Evolutionary conservation across 2,888 invertebrate species (phyloP).

Genomic region (Monoplex corrugatus): DNA sequence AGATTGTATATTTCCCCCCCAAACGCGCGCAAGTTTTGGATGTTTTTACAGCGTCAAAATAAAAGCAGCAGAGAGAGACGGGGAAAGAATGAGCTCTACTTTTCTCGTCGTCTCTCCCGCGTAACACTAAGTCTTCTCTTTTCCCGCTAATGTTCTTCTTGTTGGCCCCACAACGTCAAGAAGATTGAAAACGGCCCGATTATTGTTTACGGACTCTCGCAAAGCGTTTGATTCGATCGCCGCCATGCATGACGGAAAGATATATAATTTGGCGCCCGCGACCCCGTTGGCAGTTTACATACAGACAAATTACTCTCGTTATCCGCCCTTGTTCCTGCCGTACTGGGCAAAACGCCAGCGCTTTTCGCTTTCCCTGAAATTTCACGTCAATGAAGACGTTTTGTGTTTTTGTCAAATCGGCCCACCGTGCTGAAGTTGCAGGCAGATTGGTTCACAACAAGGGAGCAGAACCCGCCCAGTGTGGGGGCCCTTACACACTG

Average conservation of each 20-base stretch:
- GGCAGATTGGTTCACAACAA: too few relatives aligned
- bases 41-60: too few relatives aligned
- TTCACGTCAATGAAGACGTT: background rate
- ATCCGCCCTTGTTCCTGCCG: conserved; percentile 41
- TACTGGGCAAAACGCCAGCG: background rate
- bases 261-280: conserved; percentile 30
- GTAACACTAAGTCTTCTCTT: too few relatives aligned
- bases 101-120: too few relatives aligned
- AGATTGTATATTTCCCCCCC: too few relatives aligned
- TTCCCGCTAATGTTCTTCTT: too few relatives aligned
- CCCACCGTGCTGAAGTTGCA: background rate
- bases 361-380: background rate
- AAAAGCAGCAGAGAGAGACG: too few relatives aligned
- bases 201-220: conserved; percentile 14
- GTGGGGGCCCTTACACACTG: too few relatives aligned
- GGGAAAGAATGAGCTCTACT: too few relatives aligned
- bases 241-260: background rate
- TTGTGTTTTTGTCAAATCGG: conserved; percentile 7
- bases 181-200: background rate
- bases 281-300: conserved; percentile 31
- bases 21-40: too few relatives aligned
- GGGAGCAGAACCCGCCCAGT: too few relatives aligned
- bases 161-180: background rate
- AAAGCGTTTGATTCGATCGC: conserved; percentile 15
- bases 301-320: conserved; percentile 43